phyloP scores from a whole-genome alignment of 2,113 vertebrate genomes.

The Equus przewalskii region DNA sequence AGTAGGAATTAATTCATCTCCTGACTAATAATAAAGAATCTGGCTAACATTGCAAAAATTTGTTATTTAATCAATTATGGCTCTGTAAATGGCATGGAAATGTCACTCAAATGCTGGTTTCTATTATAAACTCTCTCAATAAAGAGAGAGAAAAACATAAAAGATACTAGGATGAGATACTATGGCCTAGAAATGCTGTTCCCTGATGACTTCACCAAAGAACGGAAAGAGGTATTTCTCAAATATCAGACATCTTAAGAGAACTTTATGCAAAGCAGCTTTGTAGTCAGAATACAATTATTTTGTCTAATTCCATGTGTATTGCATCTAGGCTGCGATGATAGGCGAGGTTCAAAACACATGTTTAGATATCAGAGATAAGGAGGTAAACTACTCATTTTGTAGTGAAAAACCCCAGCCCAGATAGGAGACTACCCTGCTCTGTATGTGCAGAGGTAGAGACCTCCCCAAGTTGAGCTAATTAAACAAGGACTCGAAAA shows the following conservation, averaged over 20 bases:
- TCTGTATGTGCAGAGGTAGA: background rate
- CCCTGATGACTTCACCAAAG: background rate
- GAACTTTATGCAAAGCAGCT: background rate
- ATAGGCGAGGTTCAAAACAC: background rate
- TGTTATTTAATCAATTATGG: constrained; percentile 22
- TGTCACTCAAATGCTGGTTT: background rate
- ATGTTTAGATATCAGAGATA: background rate
- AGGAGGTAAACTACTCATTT: background rate
- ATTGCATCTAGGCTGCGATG: background rate
- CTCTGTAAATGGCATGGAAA: constrained; percentile 16
- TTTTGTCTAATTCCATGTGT: background rate
- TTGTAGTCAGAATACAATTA: background rate
- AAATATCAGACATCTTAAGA: background rate
- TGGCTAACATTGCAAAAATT: constrained; percentile 20
- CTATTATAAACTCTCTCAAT: background rate
- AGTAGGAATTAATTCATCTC: constrained; percentile 8
- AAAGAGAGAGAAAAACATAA: background rate
- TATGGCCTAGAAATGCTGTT: background rate
- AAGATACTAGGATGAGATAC: background rate
- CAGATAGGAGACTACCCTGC: background rate
- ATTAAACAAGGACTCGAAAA: background rate
- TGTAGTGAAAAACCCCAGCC: background rate
- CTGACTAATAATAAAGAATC: background rate
- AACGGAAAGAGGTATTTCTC: background rate
- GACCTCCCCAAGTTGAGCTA: background rate